These are phyloP conservation scores for Tinea pellionella DNA, from an alignment of 2,888 invertebrate species.

Conservation along the genomic window DNA sequence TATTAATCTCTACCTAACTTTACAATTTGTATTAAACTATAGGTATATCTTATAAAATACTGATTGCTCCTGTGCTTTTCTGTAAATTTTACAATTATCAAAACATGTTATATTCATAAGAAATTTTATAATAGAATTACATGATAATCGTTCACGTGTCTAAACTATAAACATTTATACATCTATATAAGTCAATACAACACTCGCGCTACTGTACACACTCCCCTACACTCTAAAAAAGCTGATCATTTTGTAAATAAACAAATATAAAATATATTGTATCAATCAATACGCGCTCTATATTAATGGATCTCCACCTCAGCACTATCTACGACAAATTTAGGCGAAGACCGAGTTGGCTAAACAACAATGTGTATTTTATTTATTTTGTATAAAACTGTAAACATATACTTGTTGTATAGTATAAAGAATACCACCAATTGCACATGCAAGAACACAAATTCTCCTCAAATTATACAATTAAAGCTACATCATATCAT, in stretches of 20 bases:
- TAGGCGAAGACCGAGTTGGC: background rate
- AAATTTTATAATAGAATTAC: too few species aligned
- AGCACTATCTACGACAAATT: background rate
- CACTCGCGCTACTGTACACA: background rate
- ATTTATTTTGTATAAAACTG: too few species aligned
- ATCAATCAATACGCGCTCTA: background rate
- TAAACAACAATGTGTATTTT: background rate
- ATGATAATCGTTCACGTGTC: background rate
- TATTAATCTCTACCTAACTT: background rate
- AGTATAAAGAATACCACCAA: background rate
- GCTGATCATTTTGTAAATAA: background rate
- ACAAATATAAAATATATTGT: background rate
- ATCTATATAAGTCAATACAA: background rate
- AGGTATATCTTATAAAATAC: constrained; percentile 2
- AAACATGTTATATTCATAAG: too few species aligned
- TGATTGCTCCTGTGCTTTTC: background rate
- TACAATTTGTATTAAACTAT: too few species aligned
- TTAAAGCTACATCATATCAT: background rate
- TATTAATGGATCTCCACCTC: background rate
- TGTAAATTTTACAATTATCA: background rate
- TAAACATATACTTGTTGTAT: too few species aligned
- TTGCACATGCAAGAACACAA: background rate
- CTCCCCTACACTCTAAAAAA: background rate
- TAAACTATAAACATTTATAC: background rate
- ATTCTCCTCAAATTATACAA: background rate